phyloP scores from a whole-genome alignment of 2,113 vertebrate species.

The Etheostoma spectabile region DNA sequence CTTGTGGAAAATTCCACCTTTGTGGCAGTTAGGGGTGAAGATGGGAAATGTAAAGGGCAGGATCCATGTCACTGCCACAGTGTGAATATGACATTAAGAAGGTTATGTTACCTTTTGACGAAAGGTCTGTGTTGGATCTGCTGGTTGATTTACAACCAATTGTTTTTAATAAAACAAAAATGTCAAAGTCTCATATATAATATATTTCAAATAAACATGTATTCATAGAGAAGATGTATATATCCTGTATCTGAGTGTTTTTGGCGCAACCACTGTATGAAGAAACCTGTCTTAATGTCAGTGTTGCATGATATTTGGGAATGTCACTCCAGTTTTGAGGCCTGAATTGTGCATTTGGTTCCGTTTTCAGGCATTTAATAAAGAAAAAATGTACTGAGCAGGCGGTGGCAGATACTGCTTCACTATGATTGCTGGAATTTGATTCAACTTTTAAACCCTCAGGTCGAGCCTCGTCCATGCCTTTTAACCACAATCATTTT shows the following conservation, averaged over 20 bases:
- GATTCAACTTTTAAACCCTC: constrained; percentile 27
- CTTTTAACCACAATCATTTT: constrained; percentile 61
- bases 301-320: background rate
- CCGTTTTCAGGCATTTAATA: constrained; percentile 11
- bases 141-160: constrained; percentile 1
- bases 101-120: constrained; percentile 32
- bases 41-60: constrained; percentile 58
- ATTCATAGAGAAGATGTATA: background rate
- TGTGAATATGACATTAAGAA: constrained; percentile 13
- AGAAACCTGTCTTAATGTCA: background rate
- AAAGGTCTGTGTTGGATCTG: constrained; percentile 17
- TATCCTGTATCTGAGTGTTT: background rate
- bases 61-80: constrained; percentile 29
- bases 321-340: background rate
- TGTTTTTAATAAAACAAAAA: no score
- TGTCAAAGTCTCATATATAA: background rate
- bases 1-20: constrained; percentile 82
- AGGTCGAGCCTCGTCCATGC: constrained; percentile 17
- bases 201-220: background rate
- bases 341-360: constrained; percentile 5
- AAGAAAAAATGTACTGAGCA: background rate
- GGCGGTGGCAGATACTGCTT: background rate
- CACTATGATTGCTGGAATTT: constrained; percentile 29
- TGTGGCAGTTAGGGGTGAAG: constrained; percentile 58
- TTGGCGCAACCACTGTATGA: no score